Base-by-base conservation (phyloP, 2,113 vertebrate genomes). In the Grammomys dolichurus region DNA sequence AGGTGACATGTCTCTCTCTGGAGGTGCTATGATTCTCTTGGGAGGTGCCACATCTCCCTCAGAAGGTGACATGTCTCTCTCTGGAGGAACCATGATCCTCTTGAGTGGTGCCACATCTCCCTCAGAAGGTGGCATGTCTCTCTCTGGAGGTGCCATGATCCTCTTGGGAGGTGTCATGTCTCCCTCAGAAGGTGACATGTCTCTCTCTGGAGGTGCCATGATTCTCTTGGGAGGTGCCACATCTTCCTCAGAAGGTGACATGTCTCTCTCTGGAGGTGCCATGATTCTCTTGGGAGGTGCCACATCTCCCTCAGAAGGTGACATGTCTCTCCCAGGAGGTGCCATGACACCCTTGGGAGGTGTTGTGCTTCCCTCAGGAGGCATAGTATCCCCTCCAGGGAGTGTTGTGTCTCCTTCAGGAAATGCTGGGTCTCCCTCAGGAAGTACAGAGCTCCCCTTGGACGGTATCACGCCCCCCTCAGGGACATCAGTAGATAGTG, bases 101-200 rank as follows among this genome's bases (percentile, higher is more conserved):
- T 69, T 20, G 43, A 63, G 17, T 0, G 95, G 90, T 65, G 56
- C 26, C 7, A 7, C 8, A 75, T 97, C 87, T 91, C 13, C 73
- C 17, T 75, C 26, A 0, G 97, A 82, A 81, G 46, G 63, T 33
- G 63, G 8, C 0, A 24, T 9, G 46, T 20, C 10, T 9, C 5
- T 33, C 28, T 67, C 11, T 8, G 98, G 10, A n/a, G 65, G 77
- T 43, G 60, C 3, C 31, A 14, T 65, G 84, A 19, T 7, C 28
- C 26, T 33, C 96, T 97, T 94, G 46, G 98, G 40, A 69, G 48
- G 46, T 67, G 60, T 11, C 16, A 11, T 1, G 16, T 43, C n/a
- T 6, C 16, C 65, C 31, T 70, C 7, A 11, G 85, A 19, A 93
- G 73, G 84, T 28, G 85, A 13, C 10, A 13, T 75, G 80, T 97